These are phyloP conservation scores for Leptinotarsa undecemlineata DNA, from an alignment of 1,140 invertebrate species.

Conservation along the genomic window DNA sequence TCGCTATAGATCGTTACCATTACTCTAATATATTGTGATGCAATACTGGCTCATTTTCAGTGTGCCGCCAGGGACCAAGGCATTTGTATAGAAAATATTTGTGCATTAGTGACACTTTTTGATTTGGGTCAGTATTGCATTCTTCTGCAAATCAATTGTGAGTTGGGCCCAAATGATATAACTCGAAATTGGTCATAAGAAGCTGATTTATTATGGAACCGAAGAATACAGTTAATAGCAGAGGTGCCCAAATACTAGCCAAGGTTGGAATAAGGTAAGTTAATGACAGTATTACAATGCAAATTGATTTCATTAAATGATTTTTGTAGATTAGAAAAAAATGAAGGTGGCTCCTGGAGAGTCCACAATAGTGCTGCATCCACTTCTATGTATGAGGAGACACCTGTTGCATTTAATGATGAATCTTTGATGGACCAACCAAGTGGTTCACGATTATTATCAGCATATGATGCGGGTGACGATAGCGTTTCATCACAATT, in stretches of 20 bases:
- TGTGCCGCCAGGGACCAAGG: neutral
- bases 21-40: no score
- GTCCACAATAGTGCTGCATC: neutral
- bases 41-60: slow-evolving; percentile 1
- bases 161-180: neutral
- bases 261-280: neutral
- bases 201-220: neutral
- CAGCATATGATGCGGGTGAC: neutral
- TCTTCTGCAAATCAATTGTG: neutral
- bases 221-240: neutral
- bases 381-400: neutral
- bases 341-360: neutral
- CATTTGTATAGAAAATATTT: neutral
- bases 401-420: slow-evolving; percentile 7
- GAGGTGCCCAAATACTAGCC: neutral
- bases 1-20: no score
- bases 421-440: neutral
- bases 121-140: slow-evolving; percentile 6
- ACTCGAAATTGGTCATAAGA: neutral
- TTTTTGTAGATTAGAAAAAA: slow-evolving; percentile 5
- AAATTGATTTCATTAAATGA: neutral
- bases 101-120: neutral
- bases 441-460: neutral
- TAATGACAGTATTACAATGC: slow-evolving; percentile 5
- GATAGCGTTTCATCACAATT: neutral